These are phyloP conservation scores for Minunthozetes semirufus DNA, from an alignment of 2,888 invertebrate species.

Conservation along the genomic window DNA sequence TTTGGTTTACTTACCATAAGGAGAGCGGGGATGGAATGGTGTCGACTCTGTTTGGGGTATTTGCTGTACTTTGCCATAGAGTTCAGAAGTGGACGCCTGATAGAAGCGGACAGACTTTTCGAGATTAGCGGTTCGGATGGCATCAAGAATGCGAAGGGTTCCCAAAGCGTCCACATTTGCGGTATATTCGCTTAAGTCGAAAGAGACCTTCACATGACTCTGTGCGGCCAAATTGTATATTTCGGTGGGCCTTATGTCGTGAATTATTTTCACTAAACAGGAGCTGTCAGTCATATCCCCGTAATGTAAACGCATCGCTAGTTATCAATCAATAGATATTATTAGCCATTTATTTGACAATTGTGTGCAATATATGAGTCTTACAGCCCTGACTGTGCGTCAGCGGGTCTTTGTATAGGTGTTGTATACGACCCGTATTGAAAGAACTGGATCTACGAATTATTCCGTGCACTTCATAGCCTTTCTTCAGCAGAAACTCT, in stretches of 20 bases:
- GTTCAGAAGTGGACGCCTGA: conserved; percentile 91
- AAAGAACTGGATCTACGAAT: conserved; percentile 90
- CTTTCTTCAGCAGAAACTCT: conserved; percentile 82
- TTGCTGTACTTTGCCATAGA: conserved; percentile 87
- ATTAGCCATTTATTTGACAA: conserved; percentile 4
- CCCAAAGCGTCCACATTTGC: conserved; percentile 97
- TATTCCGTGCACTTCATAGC: conserved; percentile 90
- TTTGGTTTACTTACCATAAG: conserved; percentile 66
- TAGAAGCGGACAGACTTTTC: conserved; percentile 76
- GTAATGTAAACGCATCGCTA: conserved; percentile 83
- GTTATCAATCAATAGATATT: conserved; percentile 40
- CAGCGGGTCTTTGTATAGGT: conserved; percentile 83
- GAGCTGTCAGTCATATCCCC: conserved; percentile 98
- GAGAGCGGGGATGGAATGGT: conserved; percentile 91
- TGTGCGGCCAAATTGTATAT: conserved; percentile 98
- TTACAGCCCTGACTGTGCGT: conserved; percentile 63
- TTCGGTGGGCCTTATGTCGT: conserved; percentile 72
- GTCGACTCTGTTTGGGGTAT: conserved; percentile 89
- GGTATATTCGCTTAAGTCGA: conserved; percentile 97
- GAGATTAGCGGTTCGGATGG: conserved; percentile 78
- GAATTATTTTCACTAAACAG: conserved; percentile 79
- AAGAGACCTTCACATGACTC: conserved; percentile 95
- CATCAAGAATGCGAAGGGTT: conserved; percentile 79
- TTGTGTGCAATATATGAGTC: conserved; percentile 39
- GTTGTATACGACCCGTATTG: conserved; percentile 92